These are phyloP conservation scores for Luperina testacea DNA, from an alignment of 2,888 invertebrate genomes.

Conservation along the genomic window DNA sequence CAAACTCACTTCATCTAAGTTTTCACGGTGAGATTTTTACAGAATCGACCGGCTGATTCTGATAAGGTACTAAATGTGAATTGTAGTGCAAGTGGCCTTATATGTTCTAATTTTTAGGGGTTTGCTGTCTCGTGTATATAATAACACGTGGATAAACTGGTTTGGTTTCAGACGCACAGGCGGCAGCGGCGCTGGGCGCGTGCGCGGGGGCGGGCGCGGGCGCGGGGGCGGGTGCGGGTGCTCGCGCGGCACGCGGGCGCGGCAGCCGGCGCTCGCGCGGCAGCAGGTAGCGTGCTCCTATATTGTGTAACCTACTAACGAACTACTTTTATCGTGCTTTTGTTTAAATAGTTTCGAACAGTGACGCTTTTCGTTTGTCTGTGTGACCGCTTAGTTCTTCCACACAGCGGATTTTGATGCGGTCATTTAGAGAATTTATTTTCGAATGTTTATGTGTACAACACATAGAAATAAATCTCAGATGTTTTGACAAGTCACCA, in stretches of 20 bases:
- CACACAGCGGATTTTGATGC: background rate
- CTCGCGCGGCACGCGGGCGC: constrained; percentile 35
- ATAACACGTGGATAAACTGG: background rate
- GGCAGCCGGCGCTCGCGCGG: constrained; percentile 54
- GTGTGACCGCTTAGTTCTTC: background rate
- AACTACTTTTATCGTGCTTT: background rate
- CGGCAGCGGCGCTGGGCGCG: constrained; percentile 30
- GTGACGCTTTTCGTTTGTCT: background rate
- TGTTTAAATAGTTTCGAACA: too few relatives aligned
- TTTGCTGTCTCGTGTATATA: background rate
- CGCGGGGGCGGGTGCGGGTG: constrained; percentile 50
- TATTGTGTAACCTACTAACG: too few relatives aligned
- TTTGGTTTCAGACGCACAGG: constrained; percentile 36
- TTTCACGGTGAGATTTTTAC: too few relatives aligned
- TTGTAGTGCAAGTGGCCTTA: background rate
- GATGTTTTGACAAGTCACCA: background rate
- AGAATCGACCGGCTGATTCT: too few relatives aligned
- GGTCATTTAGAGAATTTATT: background rate
- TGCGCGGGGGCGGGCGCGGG: constrained; percentile 48
- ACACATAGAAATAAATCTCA: background rate
- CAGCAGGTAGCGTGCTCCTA: constrained; percentile 30
- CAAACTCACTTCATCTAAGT: too few relatives aligned
- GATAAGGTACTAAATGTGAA: background rate
- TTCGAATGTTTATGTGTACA: background rate
- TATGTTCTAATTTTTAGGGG: background rate